A percentile compares a stretch with the other conserved stretches of the same genome.
phyloP scores from a whole-genome alignment of 2,888 invertebrate species.

The Yponomeuta plumbellus region DNA sequence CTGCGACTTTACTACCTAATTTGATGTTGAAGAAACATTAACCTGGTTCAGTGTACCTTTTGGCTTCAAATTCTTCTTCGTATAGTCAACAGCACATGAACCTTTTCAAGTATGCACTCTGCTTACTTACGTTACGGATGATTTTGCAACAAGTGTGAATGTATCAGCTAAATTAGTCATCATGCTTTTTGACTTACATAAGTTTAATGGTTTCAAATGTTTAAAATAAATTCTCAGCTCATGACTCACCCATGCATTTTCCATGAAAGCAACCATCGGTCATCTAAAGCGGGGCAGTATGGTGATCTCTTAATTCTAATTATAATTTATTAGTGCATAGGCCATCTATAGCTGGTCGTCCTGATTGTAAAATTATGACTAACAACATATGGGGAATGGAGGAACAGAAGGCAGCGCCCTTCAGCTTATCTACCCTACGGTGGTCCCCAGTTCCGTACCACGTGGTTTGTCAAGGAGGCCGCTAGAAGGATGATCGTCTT shows the following conservation, averaged over 20 bases:
- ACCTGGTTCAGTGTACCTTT: too few species aligned
- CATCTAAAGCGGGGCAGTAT: background rate
- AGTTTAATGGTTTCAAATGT: too few species aligned
- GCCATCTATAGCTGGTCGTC: background rate
- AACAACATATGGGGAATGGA: background rate
- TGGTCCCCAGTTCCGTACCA: background rate
- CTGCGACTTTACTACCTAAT: too few species aligned
- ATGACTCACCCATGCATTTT: background rate
- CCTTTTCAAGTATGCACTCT: too few species aligned
- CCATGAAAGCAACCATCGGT: background rate
- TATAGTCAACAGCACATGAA: too few species aligned
- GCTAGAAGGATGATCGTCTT: background rate
- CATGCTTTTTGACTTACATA: too few species aligned
- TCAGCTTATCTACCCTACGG: background rate
- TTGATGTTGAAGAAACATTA: too few species aligned
- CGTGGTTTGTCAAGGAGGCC: background rate
- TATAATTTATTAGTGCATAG: background rate
- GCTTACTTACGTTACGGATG: too few species aligned
- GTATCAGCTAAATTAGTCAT: too few species aligned
- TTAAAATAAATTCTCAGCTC: too few species aligned
- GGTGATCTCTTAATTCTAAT: background rate
- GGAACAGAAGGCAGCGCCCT: background rate
- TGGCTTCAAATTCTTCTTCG: too few species aligned
- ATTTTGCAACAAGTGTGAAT: too few species aligned
- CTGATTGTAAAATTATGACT: background rate